Evolutionary conservation across 2,113 vertebrate genomes (phyloP), one percentile per base, ranked within the genome.

Genomic region (Callocephalon fimbriatum): DNA sequence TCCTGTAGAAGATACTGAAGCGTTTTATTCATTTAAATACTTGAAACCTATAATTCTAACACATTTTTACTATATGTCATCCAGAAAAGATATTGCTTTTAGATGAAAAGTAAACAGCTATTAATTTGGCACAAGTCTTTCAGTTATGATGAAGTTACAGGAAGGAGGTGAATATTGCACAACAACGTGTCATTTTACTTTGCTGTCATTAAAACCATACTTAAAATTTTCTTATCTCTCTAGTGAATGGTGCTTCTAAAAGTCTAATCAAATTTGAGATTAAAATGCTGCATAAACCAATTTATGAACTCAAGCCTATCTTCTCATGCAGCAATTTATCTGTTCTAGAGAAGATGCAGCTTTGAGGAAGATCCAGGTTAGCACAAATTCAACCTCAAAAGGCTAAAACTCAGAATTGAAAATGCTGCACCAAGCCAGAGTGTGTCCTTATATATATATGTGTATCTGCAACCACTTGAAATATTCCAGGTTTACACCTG

Each of bases 401-500:
- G 16, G 51, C 62, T 68, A 59, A 93, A 88, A 58, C 4, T 78
- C 92, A 51, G 19, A 7, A 83, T 6, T 4, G 20, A 77, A 86
- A 88, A 80, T 27, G n/a, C 44, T 78, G 85, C 65, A 54, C 8
- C 31, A 67, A 58, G 47, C 15, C 61, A 89, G 51, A 88, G 51
- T 8, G 19, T 21, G 44, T 10, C 66, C 67, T 93, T 40, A 73
- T 45, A 48, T 35, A 51, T 15, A 80, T 4, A 58, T 7, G 0
- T 0, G 3, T 7, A 54, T 40, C 47, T 67, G 58, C 75, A 95
- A 95, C 47, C 63, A 45, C 32, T 72, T 56, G 32, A 65, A 86
- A 82, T 47, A 63, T n/a, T 88, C 42, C 42, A 82, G 21, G 17
- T 80, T 83, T 93, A 63, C 93, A 95, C 92, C 88, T 86, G 93